Evolutionary conservation across 2,797 vertebrate genomes (phyloP).

Genomic region (Helicolenus hilgendorfi): DNA sequence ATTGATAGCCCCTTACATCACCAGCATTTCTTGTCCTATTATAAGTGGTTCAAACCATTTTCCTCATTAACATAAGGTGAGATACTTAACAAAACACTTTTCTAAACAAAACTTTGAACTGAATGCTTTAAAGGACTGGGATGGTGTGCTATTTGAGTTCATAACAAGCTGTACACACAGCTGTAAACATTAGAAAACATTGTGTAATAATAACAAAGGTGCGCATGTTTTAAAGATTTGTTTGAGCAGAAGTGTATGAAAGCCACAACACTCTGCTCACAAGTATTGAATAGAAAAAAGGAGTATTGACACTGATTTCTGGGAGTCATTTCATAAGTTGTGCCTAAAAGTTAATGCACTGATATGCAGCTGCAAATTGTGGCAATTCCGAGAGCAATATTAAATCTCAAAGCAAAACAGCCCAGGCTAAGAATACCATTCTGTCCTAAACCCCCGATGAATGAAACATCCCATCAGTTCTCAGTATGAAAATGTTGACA

Average conservation of each 20-base stretch:
- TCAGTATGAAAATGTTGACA: slow-evolving; percentile 88
- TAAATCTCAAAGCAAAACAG: slow-evolving; percentile 51
- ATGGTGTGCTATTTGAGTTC: background rate
- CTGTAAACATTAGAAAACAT: background rate
- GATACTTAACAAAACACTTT: background rate
- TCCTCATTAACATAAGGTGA: background rate
- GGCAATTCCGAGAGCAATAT: slow-evolving; percentile 43
- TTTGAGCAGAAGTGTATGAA: background rate
- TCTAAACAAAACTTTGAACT: slow-evolving; percentile 2
- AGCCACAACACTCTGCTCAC: background rate
- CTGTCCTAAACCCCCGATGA: slow-evolving; percentile 71
- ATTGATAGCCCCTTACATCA: slow-evolving; percentile 62
- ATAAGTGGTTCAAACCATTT: slow-evolving; percentile 9
- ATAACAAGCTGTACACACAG: background rate
- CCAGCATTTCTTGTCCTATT: slow-evolving; percentile 37
- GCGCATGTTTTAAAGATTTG: background rate
- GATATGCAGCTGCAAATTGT: slow-evolving; percentile 22
- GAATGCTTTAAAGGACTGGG: background rate
- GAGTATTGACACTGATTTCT: background rate
- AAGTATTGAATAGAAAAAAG: background rate
- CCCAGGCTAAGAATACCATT: slow-evolving; percentile 55
- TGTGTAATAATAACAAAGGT: background rate
- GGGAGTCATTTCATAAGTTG: slow-evolving; percentile 1
- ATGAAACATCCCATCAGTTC: slow-evolving; percentile 89
- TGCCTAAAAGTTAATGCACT: slow-evolving; percentile 18